Percentiles rank a stretch among this genome's conserved stretches.
Conservation (phyloP, 2,888 invertebrate species). For the Trachelus stipa region DNA sequence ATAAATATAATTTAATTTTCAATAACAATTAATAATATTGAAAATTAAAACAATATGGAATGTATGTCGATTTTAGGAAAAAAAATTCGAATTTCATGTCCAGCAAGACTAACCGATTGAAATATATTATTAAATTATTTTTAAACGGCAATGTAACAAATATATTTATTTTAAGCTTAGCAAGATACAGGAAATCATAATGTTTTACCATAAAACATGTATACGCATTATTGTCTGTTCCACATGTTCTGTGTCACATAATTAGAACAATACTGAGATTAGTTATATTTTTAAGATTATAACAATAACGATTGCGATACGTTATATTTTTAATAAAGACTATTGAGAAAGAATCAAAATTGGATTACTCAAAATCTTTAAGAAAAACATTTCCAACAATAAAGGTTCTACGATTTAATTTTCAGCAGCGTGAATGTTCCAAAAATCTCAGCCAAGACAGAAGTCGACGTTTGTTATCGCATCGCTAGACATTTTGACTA, state of each 20-base stretch:
- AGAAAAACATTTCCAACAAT: background rate
- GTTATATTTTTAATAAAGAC: slow-evolving; percentile 20
- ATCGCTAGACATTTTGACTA: background rate
- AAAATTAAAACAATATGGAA: background rate
- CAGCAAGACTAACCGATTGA: background rate
- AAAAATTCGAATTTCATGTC: background rate
- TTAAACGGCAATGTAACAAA: background rate
- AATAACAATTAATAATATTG: background rate
- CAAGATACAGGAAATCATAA: background rate
- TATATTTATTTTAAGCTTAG: background rate
- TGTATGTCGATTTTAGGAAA: background rate
- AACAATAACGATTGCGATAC: slow-evolving; percentile 9
- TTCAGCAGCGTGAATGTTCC: background rate
- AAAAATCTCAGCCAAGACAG: background rate
- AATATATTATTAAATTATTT: background rate
- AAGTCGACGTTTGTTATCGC: background rate
- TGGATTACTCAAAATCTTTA: background rate
- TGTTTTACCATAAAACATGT: background rate
- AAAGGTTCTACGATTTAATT: background rate
- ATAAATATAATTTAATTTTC: background rate
- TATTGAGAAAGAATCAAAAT: background rate
- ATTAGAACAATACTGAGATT: slow-evolving; percentile 12
- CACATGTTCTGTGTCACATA: background rate
- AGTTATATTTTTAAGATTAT: slow-evolving; percentile 21
- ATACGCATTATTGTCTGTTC: background rate